Percentiles rank a stretch among this genome's conserved stretches.
Evolutionary conservation across 2,888 invertebrate genomes (phyloP).

Genomic region (Neuroscelio doddi): DNA sequence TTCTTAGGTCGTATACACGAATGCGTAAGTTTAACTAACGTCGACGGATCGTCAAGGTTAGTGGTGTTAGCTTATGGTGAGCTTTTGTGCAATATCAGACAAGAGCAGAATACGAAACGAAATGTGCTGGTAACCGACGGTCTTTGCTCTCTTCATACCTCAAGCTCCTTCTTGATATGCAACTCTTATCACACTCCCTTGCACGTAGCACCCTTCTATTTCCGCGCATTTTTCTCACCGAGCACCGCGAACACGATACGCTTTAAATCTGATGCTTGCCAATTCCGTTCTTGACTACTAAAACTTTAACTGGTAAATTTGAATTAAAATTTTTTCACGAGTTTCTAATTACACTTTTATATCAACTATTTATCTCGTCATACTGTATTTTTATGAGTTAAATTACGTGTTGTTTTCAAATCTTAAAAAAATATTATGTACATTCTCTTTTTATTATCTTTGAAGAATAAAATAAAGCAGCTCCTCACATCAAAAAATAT

Average conservation of each 20-base stretch:
- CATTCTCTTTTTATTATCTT: too few relatives aligned
- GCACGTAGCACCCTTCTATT: slow-evolving; percentile 31
- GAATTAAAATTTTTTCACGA: too few relatives aligned
- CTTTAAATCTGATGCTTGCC: slow-evolving; percentile 38
- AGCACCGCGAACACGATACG: slow-evolving; percentile 22
- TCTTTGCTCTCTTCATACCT: slow-evolving; percentile 13
- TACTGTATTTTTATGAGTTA: too few relatives aligned
- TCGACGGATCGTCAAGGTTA: slow-evolving; percentile 27
- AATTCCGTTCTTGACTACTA: slow-evolving; percentile 21
- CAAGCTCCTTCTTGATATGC: slow-evolving; percentile 35
- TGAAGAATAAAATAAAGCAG: too few relatives aligned
- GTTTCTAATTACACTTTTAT: too few relatives aligned
- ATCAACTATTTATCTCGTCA: too few relatives aligned
- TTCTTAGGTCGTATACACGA: slow-evolving; percentile 17
- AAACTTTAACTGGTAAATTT: slow-evolving; percentile 4
- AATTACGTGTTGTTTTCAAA: too few relatives aligned
- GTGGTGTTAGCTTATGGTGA: slow-evolving; percentile 23
- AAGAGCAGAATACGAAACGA: slow-evolving; percentile 43
- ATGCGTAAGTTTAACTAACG: slow-evolving; percentile 36
- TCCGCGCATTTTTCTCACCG: slow-evolving; percentile 25
- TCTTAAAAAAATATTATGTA: too few relatives aligned
- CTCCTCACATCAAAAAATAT: too few relatives aligned
- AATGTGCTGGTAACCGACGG: slow-evolving; percentile 24
- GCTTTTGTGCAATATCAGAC: slow-evolving; percentile 38
- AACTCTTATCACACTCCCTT: slow-evolving; percentile 30